These are phyloP conservation scores for Xylota sylvarum DNA, from an alignment of 2,888 invertebrate genomes.

Conservation along the genomic window DNA sequence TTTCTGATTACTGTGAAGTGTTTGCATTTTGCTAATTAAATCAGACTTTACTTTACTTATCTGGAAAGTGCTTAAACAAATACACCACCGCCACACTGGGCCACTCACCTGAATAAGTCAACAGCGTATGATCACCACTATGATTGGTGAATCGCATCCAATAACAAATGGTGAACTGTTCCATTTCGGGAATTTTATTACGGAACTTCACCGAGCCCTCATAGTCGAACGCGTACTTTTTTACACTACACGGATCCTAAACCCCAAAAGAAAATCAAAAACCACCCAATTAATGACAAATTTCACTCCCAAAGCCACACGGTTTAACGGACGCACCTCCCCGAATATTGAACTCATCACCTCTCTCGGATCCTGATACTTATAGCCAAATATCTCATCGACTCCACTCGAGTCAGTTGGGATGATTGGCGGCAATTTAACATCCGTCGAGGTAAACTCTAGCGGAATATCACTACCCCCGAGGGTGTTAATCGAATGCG, in stretches of 20 bases:
- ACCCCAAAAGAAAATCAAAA: constrained; percentile 33
- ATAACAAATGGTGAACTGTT: constrained; percentile 93
- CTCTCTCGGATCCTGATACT: constrained; percentile 71
- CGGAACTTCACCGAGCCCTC: constrained; percentile 90
- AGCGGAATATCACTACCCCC: constrained; percentile 72
- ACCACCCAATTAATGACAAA: constrained; percentile 17
- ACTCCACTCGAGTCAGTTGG: constrained; percentile 53
- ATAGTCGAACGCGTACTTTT: constrained; percentile 89
- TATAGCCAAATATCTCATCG: constrained; percentile 78
- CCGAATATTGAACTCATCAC: constrained; percentile 66
- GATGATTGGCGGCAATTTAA: constrained; percentile 42
- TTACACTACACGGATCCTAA: constrained; percentile 88
- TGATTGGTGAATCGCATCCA: constrained; percentile 94
- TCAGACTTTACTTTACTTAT: not conserved
- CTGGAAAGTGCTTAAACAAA: not conserved
- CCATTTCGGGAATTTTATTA: constrained; percentile 89
- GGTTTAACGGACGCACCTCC: constrained; percentile 75
- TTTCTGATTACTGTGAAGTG: not conserved
- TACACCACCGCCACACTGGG: not conserved
- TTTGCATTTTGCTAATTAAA: constrained; percentile 7
- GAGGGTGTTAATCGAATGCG: constrained; percentile 78
- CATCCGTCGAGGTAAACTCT: constrained; percentile 51
- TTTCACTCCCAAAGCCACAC: constrained; percentile 28
- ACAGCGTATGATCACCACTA: constrained; percentile 92
- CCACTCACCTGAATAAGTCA: constrained; percentile 92